phyloP scores from a whole-genome alignment of 2,888 invertebrate genomes.

The Morpho helenor region DNA sequence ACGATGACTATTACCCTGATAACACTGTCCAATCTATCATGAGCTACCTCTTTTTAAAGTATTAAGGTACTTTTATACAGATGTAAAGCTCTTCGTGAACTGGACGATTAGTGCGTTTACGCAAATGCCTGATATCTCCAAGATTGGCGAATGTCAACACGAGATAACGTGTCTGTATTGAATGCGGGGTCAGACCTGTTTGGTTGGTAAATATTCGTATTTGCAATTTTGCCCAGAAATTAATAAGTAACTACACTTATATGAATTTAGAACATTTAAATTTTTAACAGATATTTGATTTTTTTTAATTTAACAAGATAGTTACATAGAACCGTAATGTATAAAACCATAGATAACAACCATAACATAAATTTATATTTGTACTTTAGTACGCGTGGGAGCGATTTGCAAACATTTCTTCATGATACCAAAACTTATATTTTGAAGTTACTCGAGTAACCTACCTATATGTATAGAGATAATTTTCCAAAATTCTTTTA shows the following conservation, averaged over 20 bases:
- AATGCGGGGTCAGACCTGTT: slow-evolving; percentile 54
- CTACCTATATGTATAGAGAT: too few relatives aligned
- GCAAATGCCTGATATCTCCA: slow-evolving; percentile 63
- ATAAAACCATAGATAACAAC: too few relatives aligned
- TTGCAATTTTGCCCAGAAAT: slow-evolving; percentile 7
- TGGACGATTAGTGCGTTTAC: slow-evolving; percentile 59
- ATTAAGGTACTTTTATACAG: slow-evolving; percentile 4
- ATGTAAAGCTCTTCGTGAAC: slow-evolving; percentile 29
- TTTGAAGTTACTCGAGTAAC: too few relatives aligned
- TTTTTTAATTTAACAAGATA: too few relatives aligned
- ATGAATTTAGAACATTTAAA: too few relatives aligned
- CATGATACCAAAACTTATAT: too few relatives aligned
- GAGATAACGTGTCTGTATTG: slow-evolving; percentile 55
- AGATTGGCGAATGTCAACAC: slow-evolving; percentile 66
- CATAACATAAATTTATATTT: too few relatives aligned
- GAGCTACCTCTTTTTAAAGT: slow-evolving; percentile 32
- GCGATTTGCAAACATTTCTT: too few relatives aligned
- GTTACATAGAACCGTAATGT: too few relatives aligned
- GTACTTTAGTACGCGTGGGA: too few relatives aligned
- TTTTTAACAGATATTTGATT: too few relatives aligned
- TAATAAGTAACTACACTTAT: background rate
- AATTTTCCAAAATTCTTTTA: too few relatives aligned
- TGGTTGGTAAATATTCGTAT: slow-evolving; percentile 30
- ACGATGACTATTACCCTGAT: slow-evolving; percentile 60
- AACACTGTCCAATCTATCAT: slow-evolving; percentile 37